These are phyloP conservation scores for Otus sunia DNA, from an alignment of 2,113 vertebrate species.

Conservation along the genomic window DNA sequence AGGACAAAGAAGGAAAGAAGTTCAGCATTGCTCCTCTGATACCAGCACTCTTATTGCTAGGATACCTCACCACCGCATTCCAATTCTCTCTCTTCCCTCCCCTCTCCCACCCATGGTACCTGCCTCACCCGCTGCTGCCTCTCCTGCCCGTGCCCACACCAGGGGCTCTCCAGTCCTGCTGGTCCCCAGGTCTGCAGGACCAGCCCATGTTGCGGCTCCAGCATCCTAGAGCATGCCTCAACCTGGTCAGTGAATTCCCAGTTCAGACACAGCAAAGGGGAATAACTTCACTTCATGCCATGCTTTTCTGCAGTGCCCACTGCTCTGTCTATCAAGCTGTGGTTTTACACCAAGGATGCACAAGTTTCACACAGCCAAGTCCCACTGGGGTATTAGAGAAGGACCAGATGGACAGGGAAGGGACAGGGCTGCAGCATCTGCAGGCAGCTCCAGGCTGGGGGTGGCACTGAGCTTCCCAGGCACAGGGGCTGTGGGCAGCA, in stretches of 20 bases:
- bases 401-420: not conserved
- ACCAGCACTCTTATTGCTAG: not conserved
- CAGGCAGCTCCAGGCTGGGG: not conserved
- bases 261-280: not conserved
- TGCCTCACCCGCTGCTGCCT: not conserved
- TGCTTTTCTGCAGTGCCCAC: not conserved
- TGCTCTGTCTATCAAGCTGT: not conserved
- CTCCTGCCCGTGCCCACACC: not conserved
- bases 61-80: not conserved
- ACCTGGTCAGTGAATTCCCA: not conserved
- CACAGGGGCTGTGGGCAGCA: not conserved
- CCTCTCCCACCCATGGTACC: rapidly evolving
- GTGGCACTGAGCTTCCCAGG: not conserved
- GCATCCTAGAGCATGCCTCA: not conserved
- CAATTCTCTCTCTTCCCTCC: not conserved
- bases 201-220: not conserved
- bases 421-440: not conserved
- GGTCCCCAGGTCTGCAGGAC: not conserved
- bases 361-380: not conserved
- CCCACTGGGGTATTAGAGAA: not conserved
- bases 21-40: not conserved
- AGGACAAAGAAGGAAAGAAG: not conserved
- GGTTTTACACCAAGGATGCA: not conserved
- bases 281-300: not conserved
- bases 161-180: not conserved